A percentile compares a stretch with the other conserved stretches of the same genome.
phyloP scores from a whole-genome alignment of 1,140 invertebrate genomes.

The Cydia splendana region DNA sequence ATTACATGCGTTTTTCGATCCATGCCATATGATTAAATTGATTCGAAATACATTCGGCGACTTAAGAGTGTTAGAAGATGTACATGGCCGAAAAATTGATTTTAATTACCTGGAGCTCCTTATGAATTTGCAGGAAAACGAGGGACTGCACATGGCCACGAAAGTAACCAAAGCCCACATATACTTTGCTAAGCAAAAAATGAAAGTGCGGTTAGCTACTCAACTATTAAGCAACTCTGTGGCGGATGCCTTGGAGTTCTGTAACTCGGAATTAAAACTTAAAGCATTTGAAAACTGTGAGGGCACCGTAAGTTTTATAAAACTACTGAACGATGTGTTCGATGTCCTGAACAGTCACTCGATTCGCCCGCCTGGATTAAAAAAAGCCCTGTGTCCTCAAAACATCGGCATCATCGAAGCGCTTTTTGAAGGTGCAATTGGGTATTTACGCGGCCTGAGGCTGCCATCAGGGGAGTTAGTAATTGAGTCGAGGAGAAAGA shows the following conservation, averaged over 20 bases:
- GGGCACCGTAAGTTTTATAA: slow-evolving; percentile 38
- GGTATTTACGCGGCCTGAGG: too few species aligned
- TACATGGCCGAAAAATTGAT: too few species aligned
- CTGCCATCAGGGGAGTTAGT: too few species aligned
- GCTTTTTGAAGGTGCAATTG: too few species aligned
- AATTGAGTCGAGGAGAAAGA: too few species aligned
- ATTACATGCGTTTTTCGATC: too few species aligned
- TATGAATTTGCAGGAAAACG: too few species aligned
- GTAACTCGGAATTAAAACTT: slow-evolving; percentile 41
- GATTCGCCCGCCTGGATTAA: slow-evolving; percentile 33
- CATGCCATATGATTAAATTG: too few species aligned
- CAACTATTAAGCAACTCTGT: slow-evolving; percentile 37
- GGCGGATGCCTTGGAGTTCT: slow-evolving; percentile 33
- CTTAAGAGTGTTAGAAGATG: too few species aligned
- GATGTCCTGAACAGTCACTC: slow-evolving; percentile 40
- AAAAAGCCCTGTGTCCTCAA: slow-evolving; percentile 38
- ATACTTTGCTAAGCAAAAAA: slow-evolving; percentile 35
- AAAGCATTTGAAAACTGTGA: slow-evolving; percentile 37
- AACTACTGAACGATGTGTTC: slow-evolving; percentile 41
- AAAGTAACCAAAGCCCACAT: slow-evolving; percentile 35
- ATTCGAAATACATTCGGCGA: too few species aligned
- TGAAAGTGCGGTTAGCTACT: slow-evolving; percentile 38
- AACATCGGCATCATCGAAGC: too few species aligned
- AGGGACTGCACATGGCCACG: slow-evolving; percentile 27
- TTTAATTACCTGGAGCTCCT: too few species aligned